phyloP scores from a whole-genome alignment of 2,888 invertebrate genomes.

The Pristionchus maxplancki region DNA sequence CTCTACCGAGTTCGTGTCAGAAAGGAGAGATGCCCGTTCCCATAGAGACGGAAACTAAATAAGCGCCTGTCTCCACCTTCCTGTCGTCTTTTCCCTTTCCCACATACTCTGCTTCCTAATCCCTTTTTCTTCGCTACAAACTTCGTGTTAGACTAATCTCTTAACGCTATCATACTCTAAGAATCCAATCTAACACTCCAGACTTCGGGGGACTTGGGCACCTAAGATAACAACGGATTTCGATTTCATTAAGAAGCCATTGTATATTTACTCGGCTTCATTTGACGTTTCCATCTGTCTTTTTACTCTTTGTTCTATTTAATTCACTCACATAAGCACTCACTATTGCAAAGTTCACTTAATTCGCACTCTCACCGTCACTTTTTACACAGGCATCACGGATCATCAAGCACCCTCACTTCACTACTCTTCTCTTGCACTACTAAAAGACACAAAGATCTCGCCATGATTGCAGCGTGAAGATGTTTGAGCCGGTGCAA shows the following conservation, averaged over 20 bases:
- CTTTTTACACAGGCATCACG: neutral
- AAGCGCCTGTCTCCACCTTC: constrained; percentile 22
- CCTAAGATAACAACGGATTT: neutral
- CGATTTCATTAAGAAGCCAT: no score
- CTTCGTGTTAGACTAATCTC: neutral
- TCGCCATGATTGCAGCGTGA: constrained; percentile 24
- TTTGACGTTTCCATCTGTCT: no score
- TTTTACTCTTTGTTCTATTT: no score
- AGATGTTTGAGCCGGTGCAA: constrained; percentile 48
- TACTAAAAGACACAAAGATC: no score
- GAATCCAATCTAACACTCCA: neutral
- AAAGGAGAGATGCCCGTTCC: constrained; percentile 8
- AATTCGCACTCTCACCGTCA: neutral
- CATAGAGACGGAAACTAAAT: constrained; percentile 34
- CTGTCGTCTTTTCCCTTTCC: constrained; percentile 15
- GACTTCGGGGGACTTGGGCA: neutral
- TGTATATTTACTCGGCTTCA: no score
- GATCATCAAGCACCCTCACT: no score
- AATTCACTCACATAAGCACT: no score
- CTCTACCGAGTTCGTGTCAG: neutral
- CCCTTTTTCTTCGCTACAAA: neutral
- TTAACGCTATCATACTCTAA: neutral
- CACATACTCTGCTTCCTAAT: constrained; percentile 18
- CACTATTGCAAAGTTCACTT: neutral
- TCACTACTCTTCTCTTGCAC: no score